phyloP scores from a whole-genome alignment of 1,140 invertebrate species.

The Aphelinus certus region DNA sequence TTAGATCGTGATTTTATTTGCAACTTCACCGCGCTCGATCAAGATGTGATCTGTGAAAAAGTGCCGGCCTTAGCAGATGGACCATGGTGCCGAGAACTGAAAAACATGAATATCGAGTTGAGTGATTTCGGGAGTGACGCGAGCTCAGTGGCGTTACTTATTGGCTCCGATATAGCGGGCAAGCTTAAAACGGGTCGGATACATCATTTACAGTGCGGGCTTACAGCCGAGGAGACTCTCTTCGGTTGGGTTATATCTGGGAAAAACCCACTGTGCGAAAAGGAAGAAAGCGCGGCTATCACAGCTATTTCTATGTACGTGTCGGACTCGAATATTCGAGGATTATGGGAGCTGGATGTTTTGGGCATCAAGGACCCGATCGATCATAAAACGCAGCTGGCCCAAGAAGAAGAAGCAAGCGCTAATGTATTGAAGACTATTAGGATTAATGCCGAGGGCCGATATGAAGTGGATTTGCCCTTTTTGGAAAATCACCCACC shows the following conservation, averaged over 20 bases:
- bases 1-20: conserved; percentile 25
- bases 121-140: conserved; percentile 21
- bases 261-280: conserved; percentile 38
- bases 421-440: conserved; percentile 46
- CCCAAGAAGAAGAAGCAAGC: background rate
- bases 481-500: background rate
- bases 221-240: conserved; percentile 46
- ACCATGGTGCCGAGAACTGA: conserved; percentile 29
- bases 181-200: conserved; percentile 49
- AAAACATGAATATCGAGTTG: conserved; percentile 35
- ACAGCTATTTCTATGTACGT: conserved; percentile 31
- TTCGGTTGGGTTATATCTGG: conserved; percentile 37
- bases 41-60: conserved; percentile 36
- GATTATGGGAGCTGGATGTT: conserved; percentile 56
- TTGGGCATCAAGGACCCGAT: conserved; percentile 54
- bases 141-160: conserved; percentile 43
- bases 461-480: background rate
- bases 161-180: conserved; percentile 51
- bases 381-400: conserved; percentile 41
- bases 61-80: background rate
- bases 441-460: conserved; percentile 30
- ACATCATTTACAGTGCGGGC: background rate
- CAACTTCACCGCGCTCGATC: conserved; percentile 26
- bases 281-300: background rate
- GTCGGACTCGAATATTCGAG: conserved; percentile 36